Evolutionary conservation across 2,797 vertebrate genomes (phyloP), one percentile per base, ranked within the genome.

Genomic region (Notolabrus celidotus): DNA sequence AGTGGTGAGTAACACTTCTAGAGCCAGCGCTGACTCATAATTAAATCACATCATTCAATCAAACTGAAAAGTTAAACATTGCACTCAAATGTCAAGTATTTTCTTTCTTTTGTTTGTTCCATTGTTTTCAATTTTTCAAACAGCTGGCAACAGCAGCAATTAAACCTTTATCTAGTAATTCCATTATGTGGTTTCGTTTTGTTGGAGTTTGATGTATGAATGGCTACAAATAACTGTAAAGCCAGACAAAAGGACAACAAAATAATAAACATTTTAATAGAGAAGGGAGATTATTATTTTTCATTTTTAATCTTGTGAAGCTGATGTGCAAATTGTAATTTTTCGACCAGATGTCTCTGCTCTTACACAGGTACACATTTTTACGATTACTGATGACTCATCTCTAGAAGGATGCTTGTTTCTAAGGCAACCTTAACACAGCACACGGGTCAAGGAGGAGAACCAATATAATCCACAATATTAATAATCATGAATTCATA

Each of bases 21-120:
- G 7, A 8, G 34, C 52, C 22, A 33, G 45, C 10, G 47, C 0
- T 56, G 55, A 73, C 31, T 68, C 25, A 27, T 25, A 64, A 42
- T 65, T 38, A 54, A 42, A 64, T 39, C 68, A 66, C 15, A 34
- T 42, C 9, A 10, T 23, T 49, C n/a, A 54, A n/a, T n/a, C n/a
- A n/a, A n/a, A n/a, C n/a, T n/a, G n/a, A n/a, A n/a, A n/a, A n/a
- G n/a, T n/a, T n/a, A n/a, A n/a, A n/a, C n/a, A n/a, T n/a, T n/a
- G n/a, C n/a, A n/a, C n/a, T n/a, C 53, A 67, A 42, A 42, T 39
- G n/a, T 31, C 23, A 27, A 45, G n/a, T 52, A 10, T 9, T 17
- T 16, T 7, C 11, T 51, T 41, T 22, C 29, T 25, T 29, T 25
- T 4, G 11, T 27, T 45, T 2, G 19, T n/a, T n/a, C n/a, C n/a